Percentiles rank a stretch among this genome's conserved stretches.
Conservation (phyloP, 2,797 vertebrate species). For the Alectoris magna region DNA sequence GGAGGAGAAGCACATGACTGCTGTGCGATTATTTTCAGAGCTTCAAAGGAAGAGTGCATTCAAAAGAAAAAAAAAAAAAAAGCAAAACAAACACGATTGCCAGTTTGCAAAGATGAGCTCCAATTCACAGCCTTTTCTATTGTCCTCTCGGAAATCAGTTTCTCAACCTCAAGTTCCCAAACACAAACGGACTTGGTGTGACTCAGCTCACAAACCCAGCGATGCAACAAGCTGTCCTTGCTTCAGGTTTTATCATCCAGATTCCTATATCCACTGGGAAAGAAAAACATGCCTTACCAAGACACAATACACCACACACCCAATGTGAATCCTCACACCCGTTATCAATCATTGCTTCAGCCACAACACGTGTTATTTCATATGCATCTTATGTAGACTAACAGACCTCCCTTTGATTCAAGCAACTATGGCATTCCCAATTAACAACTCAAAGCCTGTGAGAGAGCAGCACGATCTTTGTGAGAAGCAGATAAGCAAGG, state of each 20-base stretch:
- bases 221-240: neutral
- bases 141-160: neutral
- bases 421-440: neutral
- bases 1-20: neutral
- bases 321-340: neutral
- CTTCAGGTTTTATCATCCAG: neutral
- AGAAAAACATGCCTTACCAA: neutral
- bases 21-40: neutral
- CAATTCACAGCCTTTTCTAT: neutral
- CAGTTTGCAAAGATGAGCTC: neutral
- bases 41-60: neutral
- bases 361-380: neutral
- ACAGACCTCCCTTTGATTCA: neutral
- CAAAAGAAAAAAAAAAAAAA: neutral
- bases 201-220: neutral
- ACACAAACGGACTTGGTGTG: neutral
- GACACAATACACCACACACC: neutral
- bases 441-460: neutral
- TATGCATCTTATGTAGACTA: neutral
- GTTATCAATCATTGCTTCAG: neutral
- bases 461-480: neutral
- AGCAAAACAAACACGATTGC: accelerated
- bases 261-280: neutral
- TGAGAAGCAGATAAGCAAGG: neutral
- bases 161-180: neutral